Evolutionary conservation across 2,888 invertebrate genomes (phyloP), one percentile per base, ranked within the genome.

Genomic region (Tenodera sinensis): DNA sequence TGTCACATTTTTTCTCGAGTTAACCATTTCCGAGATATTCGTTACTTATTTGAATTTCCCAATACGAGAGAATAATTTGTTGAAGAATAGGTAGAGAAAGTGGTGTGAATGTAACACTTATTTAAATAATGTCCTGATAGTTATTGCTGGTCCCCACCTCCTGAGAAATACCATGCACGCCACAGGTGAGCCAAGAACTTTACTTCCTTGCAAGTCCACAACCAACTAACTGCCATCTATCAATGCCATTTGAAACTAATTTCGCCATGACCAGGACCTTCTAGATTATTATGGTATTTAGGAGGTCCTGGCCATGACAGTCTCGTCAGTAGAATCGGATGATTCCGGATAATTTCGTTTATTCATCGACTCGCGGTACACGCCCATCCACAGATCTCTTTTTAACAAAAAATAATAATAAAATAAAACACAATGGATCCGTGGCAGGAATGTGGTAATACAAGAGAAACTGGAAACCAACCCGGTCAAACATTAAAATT

Each of bases 401-500:
- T 14, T 20, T 71, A 12, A 71, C 54, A 20, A 71, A 71, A 20
- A 20, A 71, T 20, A 71, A 54, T 30, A 54, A 54, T 15, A 71
- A 54, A 54, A 71, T 71, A 71, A 20, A 20, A 71, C 0, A 71
- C 3, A 20, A 71, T 71, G 54, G 54, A 71, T 25, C 54, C 54
- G 54, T 71, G 54, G 54, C 54, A 71, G 54, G 54, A 71, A 71
- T 71, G 54, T 71, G 25, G 54, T 20, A 71, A 71, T 15, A 25
- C 54, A 71, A 71, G 54, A 20, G 54, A 25, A 71, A 71, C 54
- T 71, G 54, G 25, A 71, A 71, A 71, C 54, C 54, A 71, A 6
- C 20, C 3, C 20, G 83, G 34, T n/a, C 4, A 20, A 34, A 82
- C 83, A 20, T 84, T 86, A 34, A 85, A 89, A 84, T 92, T 92